A percentile compares a stretch with the other conserved stretches of the same genome.
These are phyloP conservation scores for Myopa tessellatipennis DNA, from an alignment of 2,888 invertebrate genomes.

Conservation along the genomic window DNA sequence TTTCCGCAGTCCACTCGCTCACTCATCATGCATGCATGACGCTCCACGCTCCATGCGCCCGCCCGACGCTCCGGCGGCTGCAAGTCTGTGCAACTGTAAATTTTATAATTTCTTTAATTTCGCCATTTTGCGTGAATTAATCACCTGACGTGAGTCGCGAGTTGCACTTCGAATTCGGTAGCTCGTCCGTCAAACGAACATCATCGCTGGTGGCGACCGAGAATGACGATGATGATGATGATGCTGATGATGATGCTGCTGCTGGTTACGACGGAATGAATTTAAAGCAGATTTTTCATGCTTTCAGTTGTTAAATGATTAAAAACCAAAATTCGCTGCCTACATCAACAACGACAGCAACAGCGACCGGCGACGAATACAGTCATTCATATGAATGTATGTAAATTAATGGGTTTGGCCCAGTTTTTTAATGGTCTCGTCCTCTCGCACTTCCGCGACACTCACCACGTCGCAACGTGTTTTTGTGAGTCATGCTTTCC, in stretches of 20 bases:
- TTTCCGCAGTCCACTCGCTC: too few species aligned
- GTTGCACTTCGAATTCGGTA: neutral
- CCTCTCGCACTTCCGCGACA: neutral
- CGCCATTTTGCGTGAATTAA: conserved; percentile 10
- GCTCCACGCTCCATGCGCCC: neutral
- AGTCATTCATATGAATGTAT: neutral
- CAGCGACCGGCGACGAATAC: neutral
- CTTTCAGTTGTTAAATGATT: neutral
- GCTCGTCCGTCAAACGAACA: neutral
- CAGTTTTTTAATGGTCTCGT: conserved; percentile 19
- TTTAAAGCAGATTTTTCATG: neutral
- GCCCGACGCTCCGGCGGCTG: neutral
- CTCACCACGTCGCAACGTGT: neutral
- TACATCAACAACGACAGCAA: conserved; percentile 8
- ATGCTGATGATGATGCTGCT: neutral
- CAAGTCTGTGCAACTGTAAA: neutral
- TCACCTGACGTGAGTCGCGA: neutral
- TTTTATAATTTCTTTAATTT: conserved; percentile 30
- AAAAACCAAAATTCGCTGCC: neutral
- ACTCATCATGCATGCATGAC: neutral
- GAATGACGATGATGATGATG: neutral
- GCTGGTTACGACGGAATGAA: neutral
- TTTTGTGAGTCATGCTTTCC: neutral
- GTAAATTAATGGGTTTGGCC: conserved; percentile 32
- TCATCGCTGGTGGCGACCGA: neutral